Percentiles rank a stretch among this genome's conserved stretches.
phyloP scores from a whole-genome alignment of 2,113 vertebrate genomes.

The Bothrops jararaca region DNA sequence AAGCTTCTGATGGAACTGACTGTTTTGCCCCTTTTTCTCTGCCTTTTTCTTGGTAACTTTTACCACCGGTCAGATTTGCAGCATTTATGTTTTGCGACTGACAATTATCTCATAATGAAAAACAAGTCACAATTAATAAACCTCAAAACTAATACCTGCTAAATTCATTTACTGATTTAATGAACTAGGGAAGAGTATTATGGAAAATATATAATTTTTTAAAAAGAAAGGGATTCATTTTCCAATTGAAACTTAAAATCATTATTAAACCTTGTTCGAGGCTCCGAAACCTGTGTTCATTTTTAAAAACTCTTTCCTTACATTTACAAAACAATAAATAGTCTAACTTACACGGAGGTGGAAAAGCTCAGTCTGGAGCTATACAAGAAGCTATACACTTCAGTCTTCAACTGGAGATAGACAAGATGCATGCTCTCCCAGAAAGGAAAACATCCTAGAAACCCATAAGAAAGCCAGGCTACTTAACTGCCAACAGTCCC shows the following conservation, averaged over 20 bases:
- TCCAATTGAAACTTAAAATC: constrained; percentile 69
- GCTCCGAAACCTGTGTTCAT: constrained; percentile 24
- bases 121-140: constrained; percentile 94
- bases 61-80: constrained; percentile 60
- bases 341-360: background rate
- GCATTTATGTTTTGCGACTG: constrained; percentile 83
- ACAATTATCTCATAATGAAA: constrained; percentile 93
- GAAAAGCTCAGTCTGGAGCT: accelerated
- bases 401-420: background rate
- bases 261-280: constrained; percentile 31
- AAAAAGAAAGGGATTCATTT: constrained; percentile 66
- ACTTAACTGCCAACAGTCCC: background rate
- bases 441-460: background rate
- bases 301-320: background rate
- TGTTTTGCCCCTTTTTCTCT: constrained; percentile 40
- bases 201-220: constrained; percentile 56
- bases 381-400: background rate
- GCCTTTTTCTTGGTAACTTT: constrained; percentile 51
- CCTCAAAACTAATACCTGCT: constrained; percentile 83
- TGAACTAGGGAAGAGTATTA: constrained; percentile 75
- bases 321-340: background rate
- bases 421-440: background rate
- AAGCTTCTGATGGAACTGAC: constrained; percentile 18
- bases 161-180: constrained; percentile 85
- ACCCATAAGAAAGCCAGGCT: background rate